Evolutionary conservation across 2,888 invertebrate species (phyloP).

Genomic region (Blastobasis adustella): DNA sequence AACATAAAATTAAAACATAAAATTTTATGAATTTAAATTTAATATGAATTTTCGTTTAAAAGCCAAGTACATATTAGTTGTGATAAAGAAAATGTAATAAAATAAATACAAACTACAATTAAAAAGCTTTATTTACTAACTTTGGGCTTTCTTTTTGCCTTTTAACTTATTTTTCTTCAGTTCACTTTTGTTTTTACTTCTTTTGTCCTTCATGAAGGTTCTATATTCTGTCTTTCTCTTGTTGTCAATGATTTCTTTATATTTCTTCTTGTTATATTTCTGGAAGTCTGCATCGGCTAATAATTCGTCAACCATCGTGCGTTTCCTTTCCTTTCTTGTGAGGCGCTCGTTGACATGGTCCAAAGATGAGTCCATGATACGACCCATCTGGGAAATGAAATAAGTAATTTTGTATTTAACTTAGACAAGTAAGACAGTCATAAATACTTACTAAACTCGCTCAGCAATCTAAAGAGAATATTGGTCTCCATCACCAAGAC

Average conservation of each 20-base stretch:
- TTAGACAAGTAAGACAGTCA: background rate
- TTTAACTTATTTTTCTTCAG: conserved; percentile 54
- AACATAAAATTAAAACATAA: too few species aligned
- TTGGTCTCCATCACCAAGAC: too few species aligned
- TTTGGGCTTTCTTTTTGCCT: conserved; percentile 31
- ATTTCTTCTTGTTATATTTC: conserved; percentile 86
- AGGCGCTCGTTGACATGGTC: conserved; percentile 91
- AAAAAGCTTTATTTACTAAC: conserved; percentile 12
- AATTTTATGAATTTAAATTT: too few species aligned
- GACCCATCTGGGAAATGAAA: conserved; percentile 76
- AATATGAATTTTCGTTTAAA: too few species aligned
- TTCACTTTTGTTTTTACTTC: conserved; percentile 77
- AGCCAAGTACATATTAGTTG: too few species aligned
- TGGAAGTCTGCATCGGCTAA: conserved; percentile 91
- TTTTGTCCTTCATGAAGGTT: conserved; percentile 84
- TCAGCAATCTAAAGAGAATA: too few species aligned
- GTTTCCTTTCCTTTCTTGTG: conserved; percentile 89
- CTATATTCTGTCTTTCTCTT: conserved; percentile 81
- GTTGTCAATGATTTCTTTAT: conserved; percentile 83
- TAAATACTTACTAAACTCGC: too few species aligned
- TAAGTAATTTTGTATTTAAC: background rate
- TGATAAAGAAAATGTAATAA: too few species aligned
- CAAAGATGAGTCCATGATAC: conserved; percentile 86
- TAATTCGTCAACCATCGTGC: conserved; percentile 94
- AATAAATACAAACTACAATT: background rate